Base-by-base conservation (phyloP, 2,888 invertebrate species). In the Halocaridina rubra region DNA sequence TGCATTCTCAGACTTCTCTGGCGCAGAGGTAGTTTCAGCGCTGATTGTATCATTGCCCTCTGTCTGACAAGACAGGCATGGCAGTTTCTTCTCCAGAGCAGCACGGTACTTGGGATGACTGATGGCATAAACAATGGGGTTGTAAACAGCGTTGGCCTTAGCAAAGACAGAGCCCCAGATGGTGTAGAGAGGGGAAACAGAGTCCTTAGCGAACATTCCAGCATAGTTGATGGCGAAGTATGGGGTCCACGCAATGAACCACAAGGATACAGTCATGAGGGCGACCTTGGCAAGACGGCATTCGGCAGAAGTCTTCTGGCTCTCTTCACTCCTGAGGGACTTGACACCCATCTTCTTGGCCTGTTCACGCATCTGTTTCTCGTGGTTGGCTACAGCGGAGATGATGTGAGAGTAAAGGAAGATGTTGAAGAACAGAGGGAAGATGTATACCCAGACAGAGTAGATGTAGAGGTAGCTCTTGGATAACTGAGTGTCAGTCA, bases 391-490 rank as follows among this genome's bases (percentile, higher is more conserved):
- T 19, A 89, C 89, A 75, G 89, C 90, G 27, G 88, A 88, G 33
- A 91, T 89, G 82, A 92, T 92, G 85, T 90, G 89, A 69, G 89
- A 89, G 89, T 92, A 92, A 81, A 90, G 90, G 88, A 90, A 89
- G 76, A 91, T 84, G 79, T 91, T 91, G 76, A 90, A 88, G 29
- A 88, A 10, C 27, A 92, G 89, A 79, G 89, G 88, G 10, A 81
- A n/a, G 16, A 85, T 32, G 79, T 88, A 88, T 5, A 84, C 81
- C 67, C 74, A 85, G 61, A 71, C 8, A n/a, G 81, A 75, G 46
- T 84, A 84, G 69, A 89, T 39, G 57, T 89, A 79, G 10, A 89
- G 86, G 88, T 89, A 88, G 32, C 57, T 30, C 8, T 88, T 53
- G 61, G 71, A 53, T 30, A 76, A 53, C 24, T 27, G 16, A 32